Evolutionary conservation across 2,888 invertebrate genomes (phyloP).

Genomic region (Zeuzera pyrina): DNA sequence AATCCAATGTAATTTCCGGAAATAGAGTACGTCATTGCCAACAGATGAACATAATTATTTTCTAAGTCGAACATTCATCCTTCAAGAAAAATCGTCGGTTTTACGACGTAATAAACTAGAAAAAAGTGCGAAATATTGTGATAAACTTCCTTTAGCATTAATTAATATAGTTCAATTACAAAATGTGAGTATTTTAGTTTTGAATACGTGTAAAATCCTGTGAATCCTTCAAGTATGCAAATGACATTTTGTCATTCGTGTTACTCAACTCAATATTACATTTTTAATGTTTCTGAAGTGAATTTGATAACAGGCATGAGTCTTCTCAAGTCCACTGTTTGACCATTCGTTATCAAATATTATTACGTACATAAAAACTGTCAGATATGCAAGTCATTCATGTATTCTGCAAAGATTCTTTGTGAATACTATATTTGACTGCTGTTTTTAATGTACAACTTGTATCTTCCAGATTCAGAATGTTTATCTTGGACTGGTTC

Average conservation of each 20-base stretch:
- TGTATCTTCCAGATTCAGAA: conserved; percentile 65
- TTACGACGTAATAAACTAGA: conserved; percentile 56
- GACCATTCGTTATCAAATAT: conserved; percentile 22
- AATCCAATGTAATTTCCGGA: conserved; percentile 66
- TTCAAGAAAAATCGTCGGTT: conserved; percentile 50
- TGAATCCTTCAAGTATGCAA: conserved; percentile 45
- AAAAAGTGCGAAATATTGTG: conserved; percentile 63
- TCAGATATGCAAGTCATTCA: conserved; percentile 57
- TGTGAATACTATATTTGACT: conserved; percentile 32
- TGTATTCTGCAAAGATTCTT: conserved; percentile 38
- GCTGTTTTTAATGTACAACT: conserved; percentile 17
- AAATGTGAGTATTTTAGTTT: conserved; percentile 55
- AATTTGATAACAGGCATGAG: conserved; percentile 25
- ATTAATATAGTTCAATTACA: conserved; percentile 62
- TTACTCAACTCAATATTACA: conserved; percentile 61
- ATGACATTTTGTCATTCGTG: conserved; percentile 61
- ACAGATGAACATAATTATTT: conserved; percentile 58
- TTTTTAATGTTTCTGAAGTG: conserved; percentile 28
- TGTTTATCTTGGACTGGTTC: conserved; percentile 98
- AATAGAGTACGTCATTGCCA: conserved; percentile 69
- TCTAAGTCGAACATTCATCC: conserved; percentile 31
- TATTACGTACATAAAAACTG: conserved; percentile 38
- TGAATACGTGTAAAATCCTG: conserved; percentile 27
- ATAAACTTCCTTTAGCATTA: conserved; percentile 62
- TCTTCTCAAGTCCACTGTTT: conserved; percentile 19